Evolutionary conservation across 2,797 vertebrate genomes (phyloP).

Genomic region (Thunnus albacares): DNA sequence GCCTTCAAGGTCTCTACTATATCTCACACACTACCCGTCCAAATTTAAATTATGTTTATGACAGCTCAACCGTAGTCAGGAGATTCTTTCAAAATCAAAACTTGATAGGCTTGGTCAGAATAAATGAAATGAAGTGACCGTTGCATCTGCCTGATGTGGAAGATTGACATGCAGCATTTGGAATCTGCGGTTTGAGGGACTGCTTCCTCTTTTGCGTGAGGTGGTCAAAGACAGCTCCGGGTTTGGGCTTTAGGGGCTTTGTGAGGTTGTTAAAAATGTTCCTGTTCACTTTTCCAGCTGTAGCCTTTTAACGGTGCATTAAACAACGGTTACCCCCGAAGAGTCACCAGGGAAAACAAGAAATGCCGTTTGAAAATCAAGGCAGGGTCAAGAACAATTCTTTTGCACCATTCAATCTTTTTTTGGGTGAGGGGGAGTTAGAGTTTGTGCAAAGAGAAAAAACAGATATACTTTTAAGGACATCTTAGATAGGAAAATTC

Average conservation of each 20-base stretch:
- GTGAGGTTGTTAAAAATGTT: constrained; percentile 83
- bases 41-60: constrained; percentile 55
- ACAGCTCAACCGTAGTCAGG: constrained; percentile 46
- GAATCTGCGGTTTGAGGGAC: constrained; percentile 62
- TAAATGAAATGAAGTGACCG: constrained; percentile 51
- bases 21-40: constrained; percentile 49
- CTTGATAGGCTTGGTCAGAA: constrained; percentile 21
- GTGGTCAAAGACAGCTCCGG: constrained; percentile 72
- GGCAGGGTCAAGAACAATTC: constrained; percentile 75
- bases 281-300: constrained; percentile 86
- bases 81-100: constrained; percentile 63
- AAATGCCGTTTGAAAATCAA: constrained; percentile 76
- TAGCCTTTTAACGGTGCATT: constrained; percentile 82
- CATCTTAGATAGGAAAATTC: constrained; percentile 27
- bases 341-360: constrained; percentile 76
- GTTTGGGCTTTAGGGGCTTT: constrained; percentile 79
- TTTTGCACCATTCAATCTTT: constrained; percentile 45
- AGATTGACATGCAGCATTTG: constrained; percentile 71
- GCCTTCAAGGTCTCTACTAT: constrained; percentile 70
- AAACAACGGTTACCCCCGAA: constrained; percentile 72
- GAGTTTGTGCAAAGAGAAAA: constrained; percentile 53
- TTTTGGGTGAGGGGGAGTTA: neutral
- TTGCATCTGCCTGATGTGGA: constrained; percentile 28
- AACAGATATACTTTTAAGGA: constrained; percentile 49
- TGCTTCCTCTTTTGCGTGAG: constrained; percentile 74